Conservation (phyloP, 2,797 vertebrate genomes). For the Hippoglossus hippoglossus region DNA sequence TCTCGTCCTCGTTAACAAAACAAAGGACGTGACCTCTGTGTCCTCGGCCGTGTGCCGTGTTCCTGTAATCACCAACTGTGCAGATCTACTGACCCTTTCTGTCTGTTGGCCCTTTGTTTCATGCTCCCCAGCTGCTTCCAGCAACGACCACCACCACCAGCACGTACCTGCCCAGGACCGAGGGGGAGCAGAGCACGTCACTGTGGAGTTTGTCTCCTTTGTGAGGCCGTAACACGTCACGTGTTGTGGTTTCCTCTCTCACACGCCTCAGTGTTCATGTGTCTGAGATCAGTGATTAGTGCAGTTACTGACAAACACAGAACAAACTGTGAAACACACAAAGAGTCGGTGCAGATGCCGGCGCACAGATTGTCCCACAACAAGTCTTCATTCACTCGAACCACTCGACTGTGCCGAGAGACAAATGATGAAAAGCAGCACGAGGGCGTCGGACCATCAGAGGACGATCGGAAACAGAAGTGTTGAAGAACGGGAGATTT, state of each 20-base stretch:
- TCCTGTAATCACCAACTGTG: background rate
- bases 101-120: slow-evolving; percentile 3
- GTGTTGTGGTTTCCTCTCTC: background rate
- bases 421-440: slow-evolving; percentile 33
- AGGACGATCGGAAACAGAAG: no score
- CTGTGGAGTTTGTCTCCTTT: no score
- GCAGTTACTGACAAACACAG: background rate
- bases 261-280: background rate
- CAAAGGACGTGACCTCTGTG: background rate
- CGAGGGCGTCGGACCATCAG: background rate
- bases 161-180: no score
- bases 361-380: slow-evolving; percentile 47
- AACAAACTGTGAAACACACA: slow-evolving; percentile 39
- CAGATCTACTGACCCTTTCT: background rate
- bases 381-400: slow-evolving; percentile 30
- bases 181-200: no score
- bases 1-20: background rate
- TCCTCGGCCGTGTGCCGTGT: background rate
- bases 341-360: slow-evolving; percentile 33
- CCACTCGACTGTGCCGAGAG: slow-evolving; percentile 40
- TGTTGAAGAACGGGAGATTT: no score
- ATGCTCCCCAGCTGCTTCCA: background rate
- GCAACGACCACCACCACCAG: no score
- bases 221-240: background rate
- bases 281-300: slow-evolving; percentile 5